Conservation (phyloP, 2,888 invertebrate species). For the Eulithis prunata region DNA sequence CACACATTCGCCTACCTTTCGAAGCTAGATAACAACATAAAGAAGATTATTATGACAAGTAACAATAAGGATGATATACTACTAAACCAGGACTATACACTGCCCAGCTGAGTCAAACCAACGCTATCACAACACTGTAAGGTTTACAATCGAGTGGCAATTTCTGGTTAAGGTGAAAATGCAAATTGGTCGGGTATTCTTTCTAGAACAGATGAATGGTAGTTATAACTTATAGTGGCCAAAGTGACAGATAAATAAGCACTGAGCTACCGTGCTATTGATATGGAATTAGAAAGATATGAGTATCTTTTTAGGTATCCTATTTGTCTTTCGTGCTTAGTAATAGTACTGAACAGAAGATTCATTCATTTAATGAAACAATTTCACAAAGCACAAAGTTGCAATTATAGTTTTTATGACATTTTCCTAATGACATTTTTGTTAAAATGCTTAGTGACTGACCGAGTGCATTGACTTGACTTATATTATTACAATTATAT, state of each 20-base stretch:
- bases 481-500: no score
- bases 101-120: conserved; percentile 15
- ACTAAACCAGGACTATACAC: conserved; percentile 28
- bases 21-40: conserved; percentile 50
- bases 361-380: no score
- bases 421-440: no score
- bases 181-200: conserved; percentile 43
- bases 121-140: background rate
- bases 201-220: conserved; percentile 60
- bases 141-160: conserved; percentile 16
- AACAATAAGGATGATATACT: conserved; percentile 63
- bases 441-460: no score
- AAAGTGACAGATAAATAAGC: conserved; percentile 67
- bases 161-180: conserved; percentile 15
- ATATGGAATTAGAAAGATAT: conserved; percentile 20
- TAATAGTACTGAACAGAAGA: no score
- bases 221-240: conserved; percentile 61
- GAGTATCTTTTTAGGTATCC: background rate
- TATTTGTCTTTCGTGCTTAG: no score
- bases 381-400: no score
- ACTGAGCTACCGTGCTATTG: conserved; percentile 56
- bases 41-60: conserved; percentile 62
- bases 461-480: no score
- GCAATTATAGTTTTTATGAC: no score
- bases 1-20: conserved; percentile 52